phyloP scores from a whole-genome alignment of 1,140 invertebrate species.

The Drosophila navojoa region DNA sequence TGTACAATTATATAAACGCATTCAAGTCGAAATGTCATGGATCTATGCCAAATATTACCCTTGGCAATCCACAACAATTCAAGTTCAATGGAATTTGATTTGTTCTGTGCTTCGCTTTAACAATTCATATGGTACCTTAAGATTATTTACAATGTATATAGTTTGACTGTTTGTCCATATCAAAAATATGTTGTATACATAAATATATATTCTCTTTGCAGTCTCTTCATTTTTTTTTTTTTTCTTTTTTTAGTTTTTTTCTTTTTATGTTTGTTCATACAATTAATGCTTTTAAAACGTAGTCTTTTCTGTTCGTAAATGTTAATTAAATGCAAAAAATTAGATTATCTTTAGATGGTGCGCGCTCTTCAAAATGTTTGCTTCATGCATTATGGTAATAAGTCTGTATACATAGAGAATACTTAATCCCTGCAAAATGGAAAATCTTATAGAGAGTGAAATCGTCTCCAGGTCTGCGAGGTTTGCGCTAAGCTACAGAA shows the following conservation, averaged over 20 bases:
- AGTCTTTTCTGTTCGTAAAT: conserved; percentile 64
- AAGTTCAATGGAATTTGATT: conserved; percentile 17
- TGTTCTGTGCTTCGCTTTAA: conserved; percentile 10
- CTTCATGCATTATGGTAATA: conserved; percentile 40
- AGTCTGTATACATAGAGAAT: conserved; percentile 62
- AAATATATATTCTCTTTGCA: conserved; percentile 53
- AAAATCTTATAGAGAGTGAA: conserved; percentile 51
- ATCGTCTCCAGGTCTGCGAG: conserved; percentile 57
- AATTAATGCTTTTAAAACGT: conserved; percentile 73
- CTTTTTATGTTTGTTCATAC: conserved; percentile 38
- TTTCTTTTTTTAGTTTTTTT: conserved; percentile 5
- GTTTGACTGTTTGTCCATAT: conserved; percentile 23
- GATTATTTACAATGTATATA: conserved; percentile 34
- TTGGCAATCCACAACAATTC: conserved; percentile 1
- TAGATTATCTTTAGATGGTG: neutral
- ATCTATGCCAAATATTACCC: conserved; percentile 4
- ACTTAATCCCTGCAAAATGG: conserved; percentile 75
- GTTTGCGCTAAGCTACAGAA: conserved; percentile 47
- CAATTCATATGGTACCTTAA: conserved; percentile 28
- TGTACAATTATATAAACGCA: conserved; percentile 1
- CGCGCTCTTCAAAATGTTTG: conserved; percentile 13
- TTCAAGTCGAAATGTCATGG: conserved; percentile 19
- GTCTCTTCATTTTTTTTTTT: conserved; percentile 57
- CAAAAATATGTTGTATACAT: conserved; percentile 14
- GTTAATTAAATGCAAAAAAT: conserved; percentile 41